phyloP scores from a whole-genome alignment of 2,888 invertebrate genomes.

The Capitulum mitella region DNA sequence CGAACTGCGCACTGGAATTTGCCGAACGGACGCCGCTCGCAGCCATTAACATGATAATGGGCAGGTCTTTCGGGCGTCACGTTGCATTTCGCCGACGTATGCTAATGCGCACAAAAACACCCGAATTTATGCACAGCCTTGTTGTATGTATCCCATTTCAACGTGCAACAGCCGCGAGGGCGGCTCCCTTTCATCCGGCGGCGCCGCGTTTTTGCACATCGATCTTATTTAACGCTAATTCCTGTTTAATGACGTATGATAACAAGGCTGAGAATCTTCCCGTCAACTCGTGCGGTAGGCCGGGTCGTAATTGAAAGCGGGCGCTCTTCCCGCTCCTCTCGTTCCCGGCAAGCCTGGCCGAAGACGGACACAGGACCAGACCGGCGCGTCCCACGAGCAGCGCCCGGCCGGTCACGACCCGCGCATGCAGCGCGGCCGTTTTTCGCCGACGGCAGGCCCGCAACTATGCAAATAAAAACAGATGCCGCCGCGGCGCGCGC shows the following conservation, averaged over 20 bases:
- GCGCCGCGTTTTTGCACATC: background rate
- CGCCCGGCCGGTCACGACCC: background rate
- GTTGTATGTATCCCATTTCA: background rate
- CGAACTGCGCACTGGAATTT: background rate
- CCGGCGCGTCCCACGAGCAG: background rate
- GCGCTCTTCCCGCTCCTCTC: too few relatives aligned
- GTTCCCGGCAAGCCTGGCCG: too few relatives aligned
- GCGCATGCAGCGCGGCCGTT: background rate
- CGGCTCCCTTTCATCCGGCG: background rate
- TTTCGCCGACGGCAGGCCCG: background rate
- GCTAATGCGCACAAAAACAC: slow-evolving; percentile 2
- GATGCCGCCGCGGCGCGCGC: background rate
- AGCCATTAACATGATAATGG: slow-evolving; percentile 15
- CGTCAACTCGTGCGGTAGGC: background rate
- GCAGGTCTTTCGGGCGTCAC: background rate
- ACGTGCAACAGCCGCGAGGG: background rate
- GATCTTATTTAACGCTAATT: slow-evolving; percentile 24
- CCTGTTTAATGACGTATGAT: slow-evolving; percentile 7
- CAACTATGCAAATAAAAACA: background rate
- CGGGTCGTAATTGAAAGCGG: background rate
- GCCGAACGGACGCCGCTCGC: background rate
- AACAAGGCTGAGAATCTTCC: slow-evolving; percentile 12
- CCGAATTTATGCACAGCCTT: background rate
- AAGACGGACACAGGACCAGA: too few relatives aligned
- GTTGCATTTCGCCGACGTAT: slow-evolving; percentile 4